Evolutionary conservation across 2,797 vertebrate species (phyloP), one percentile per base, ranked within the genome.

Genomic region (Lophius americanus): DNA sequence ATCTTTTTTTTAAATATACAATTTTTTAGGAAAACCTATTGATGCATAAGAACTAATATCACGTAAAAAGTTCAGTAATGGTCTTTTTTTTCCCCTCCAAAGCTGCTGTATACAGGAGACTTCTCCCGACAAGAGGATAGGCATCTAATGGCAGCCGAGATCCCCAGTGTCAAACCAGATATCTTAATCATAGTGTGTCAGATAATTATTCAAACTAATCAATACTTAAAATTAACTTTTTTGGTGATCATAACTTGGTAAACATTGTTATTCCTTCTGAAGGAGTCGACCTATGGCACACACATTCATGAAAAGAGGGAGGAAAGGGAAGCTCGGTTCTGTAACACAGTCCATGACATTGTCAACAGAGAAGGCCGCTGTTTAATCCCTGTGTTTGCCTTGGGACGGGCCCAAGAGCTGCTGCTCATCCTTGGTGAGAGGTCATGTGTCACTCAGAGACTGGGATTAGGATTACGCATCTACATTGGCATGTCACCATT

Each of bases 111-210:
- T 69, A 98, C 97, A 2, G 97, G 97, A 68, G 97, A 98, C 89
- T 98, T 98, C 89, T 99, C 96, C 57, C 94, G 97, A 63, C 96
- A 98, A 79, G 97, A 98, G 84, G 96, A 99, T 79, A 93, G 97
- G 65, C 97, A 98, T 82, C 91, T 98, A 67, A 98, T 98, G 96
- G 97, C 95, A 68, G 95, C 95, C 11, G 95, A 97, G 85, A 97
- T 97, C 83, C 96, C 95, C 39, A 97, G 95, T 60, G 95, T 97
- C 87, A 96, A 96, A 85, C 96, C 96, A 0, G 96, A 96, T 83
- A 96, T 97, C 85, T 91, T 97, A 56, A 96, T 97, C 61, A 91
- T 90, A 59, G 90, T 91, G 82, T 1, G 75, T 13, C n/a, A 10
- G n/a, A 42, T 5, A 36, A 37, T 2, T 3, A 32, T 7, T 68